Conservation (phyloP, 2,113 vertebrate species). For the Planiliza haematocheilus region DNA sequence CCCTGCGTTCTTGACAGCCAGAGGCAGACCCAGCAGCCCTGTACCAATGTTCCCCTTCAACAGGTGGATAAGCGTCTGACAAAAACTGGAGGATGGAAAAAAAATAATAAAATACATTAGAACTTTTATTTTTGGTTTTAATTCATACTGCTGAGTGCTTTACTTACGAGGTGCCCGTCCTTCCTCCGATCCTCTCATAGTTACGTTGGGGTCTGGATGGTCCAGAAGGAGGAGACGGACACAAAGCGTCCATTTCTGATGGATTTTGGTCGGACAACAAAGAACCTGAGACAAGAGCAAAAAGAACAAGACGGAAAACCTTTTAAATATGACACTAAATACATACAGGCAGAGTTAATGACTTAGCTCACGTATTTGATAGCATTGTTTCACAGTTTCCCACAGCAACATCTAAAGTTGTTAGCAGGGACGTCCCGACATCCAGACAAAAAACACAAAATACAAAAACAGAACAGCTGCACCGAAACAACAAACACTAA, state of each 20-base stretch:
- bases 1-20: conserved; percentile 96
- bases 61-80: conserved; percentile 94
- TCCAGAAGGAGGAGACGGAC: conserved; percentile 63
- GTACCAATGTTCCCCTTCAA: conserved; percentile 97
- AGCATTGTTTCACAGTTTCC: too few species aligned
- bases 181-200: conserved; percentile 82
- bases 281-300: conserved; percentile 49
- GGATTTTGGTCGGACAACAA: conserved; percentile 71
- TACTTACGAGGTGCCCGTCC: conserved; percentile 81
- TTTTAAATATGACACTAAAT: background rate
- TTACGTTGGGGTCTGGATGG: conserved; percentile 70
- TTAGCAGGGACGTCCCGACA: too few species aligned
- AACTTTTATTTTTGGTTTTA: background rate
- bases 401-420: too few species aligned
- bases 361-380: too few species aligned
- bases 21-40: conserved; percentile 92
- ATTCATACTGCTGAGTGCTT: background rate
- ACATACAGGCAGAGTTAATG: too few species aligned
- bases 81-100: conserved; percentile 81
- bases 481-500: too few species aligned
- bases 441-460: too few species aligned
- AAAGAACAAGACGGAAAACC: background rate
- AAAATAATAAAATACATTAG: background rate
- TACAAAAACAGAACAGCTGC: too few species aligned
- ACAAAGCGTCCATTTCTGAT: conserved; percentile 76